Evolutionary conservation across 1,140 invertebrate species (phyloP).

Genomic region (Trypoxylus dichotomus): DNA sequence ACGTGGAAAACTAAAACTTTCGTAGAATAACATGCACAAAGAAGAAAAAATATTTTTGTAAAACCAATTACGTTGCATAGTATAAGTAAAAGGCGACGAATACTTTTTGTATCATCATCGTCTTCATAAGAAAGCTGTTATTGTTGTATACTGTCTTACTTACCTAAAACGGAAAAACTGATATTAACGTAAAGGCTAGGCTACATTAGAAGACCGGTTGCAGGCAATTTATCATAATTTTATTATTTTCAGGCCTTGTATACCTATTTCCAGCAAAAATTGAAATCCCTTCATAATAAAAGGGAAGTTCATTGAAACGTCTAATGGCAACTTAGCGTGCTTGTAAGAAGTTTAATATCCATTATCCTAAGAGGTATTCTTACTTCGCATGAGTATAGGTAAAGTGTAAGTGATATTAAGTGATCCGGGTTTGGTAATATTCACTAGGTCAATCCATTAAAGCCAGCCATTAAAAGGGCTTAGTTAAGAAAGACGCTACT

Average conservation of each 20-base stretch:
- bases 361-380: slow-evolving; percentile 1
- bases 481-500: too few species aligned
- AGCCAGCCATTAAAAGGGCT: too few species aligned
- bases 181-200: not conserved
- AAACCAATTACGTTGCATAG: too few species aligned
- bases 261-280: not conserved
- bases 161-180: not conserved
- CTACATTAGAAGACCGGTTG: not conserved
- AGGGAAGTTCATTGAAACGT: slow-evolving; percentile 9
- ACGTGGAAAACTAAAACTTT: too few species aligned
- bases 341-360: not conserved
- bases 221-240: not conserved
- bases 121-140: not conserved
- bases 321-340: not conserved
- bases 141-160: not conserved
- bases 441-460: not conserved
- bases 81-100: too few species aligned
- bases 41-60: too few species aligned
- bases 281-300: not conserved
- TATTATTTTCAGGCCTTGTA: not conserved
- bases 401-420: slow-evolving; percentile 1
- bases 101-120: too few species aligned
- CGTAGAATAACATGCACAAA: too few species aligned
- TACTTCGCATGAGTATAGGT: not conserved
- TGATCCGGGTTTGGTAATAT: not conserved